Base-by-base conservation (phyloP, 1,140 invertebrate genomes). In the Sycobia sp. region DNA sequence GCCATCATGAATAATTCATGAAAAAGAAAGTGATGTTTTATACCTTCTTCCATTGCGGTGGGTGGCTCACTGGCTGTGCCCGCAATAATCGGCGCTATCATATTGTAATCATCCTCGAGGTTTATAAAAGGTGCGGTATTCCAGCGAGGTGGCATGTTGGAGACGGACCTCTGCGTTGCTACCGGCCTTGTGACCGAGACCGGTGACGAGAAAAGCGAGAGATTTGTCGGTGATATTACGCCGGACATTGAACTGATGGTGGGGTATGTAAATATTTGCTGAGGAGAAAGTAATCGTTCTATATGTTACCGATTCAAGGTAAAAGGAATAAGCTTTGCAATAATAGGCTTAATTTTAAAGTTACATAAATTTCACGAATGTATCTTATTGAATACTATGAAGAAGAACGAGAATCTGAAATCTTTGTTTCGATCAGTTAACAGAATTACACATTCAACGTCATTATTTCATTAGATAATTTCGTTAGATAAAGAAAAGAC, bases 21-120 rank as follows among this genome's bases (percentile, higher is more conserved):
- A 49, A 20, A 36, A 55, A 11, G 20, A 22, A 55, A 38, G n/a
- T 16, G 41, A 49, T 54, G 44, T 43, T 41, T 56, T 36, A 65
- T 69, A 82, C 80, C 80, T 73, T 82, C 80, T 53, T 82, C 80
- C 75, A 82, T 82, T 22, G 72, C 47, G 5, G 78, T 70, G 1
- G 80, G 73, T 55, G 77, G 76, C 53, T 82, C 79, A 50, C 74
- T 79, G n/a, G 77, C 73, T 10, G 80, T 79, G 5, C 80, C 79
- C 16, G 79, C 71, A 67, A 82, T 82, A 50, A 82, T 82, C 46
- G 80, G 80, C 9, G 76, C 79, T 41, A 96, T 92, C 82, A 92
- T 94, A 71, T 90, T 92, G 80, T 97, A 96, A 80, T 97, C 95
- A 74, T 97, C 95, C 73, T 97, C 95, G 59, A 96, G 78, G 38